A percentile compares a stretch with the other conserved stretches of the same genome.
Evolutionary conservation across 1,140 invertebrate genomes (phyloP).

Genomic region (Brachionus asplanchnoidis): DNA sequence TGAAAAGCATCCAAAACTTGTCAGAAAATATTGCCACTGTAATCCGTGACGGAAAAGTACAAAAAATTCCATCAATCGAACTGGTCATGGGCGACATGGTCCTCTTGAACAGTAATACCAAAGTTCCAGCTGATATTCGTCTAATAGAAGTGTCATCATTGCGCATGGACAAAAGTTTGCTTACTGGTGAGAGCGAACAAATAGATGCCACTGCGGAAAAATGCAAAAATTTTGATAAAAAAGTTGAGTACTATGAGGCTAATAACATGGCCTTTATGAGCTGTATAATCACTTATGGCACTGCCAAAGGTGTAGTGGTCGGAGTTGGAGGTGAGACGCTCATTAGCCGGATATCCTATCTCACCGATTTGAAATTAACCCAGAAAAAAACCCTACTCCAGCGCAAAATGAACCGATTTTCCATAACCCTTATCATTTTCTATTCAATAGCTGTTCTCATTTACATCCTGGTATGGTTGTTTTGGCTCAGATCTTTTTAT

Average conservation of each 20-base stretch:
- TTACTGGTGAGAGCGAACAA: slow-evolving; percentile 35
- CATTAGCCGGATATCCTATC: slow-evolving; percentile 95
- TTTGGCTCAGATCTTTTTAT: slow-evolving; percentile 70
- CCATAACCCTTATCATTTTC: slow-evolving; percentile 88
- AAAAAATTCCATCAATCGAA: slow-evolving; percentile 67
- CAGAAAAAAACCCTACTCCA: slow-evolving; percentile 90
- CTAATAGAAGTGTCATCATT: neutral
- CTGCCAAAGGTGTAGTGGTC: slow-evolving; percentile 87
- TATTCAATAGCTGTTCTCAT: slow-evolving; percentile 59
- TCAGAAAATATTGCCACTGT: slow-evolving; percentile 72
- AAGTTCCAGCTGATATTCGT: slow-evolving; percentile 39
- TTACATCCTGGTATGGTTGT: slow-evolving; percentile 78
- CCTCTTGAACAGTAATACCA: neutral
- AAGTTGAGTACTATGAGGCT: neutral
- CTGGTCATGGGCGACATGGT: slow-evolving; percentile 40
- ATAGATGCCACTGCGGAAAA: slow-evolving; percentile 3
- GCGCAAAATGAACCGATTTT: slow-evolving; percentile 90
- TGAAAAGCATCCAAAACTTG: slow-evolving; percentile 20
- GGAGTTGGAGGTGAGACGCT: slow-evolving; percentile 91
- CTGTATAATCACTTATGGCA: slow-evolving; percentile 89
- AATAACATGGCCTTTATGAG: slow-evolving; percentile 95
- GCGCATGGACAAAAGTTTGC: slow-evolving; percentile 4
- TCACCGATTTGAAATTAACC: slow-evolving; percentile 67
- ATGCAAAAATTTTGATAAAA: slow-evolving; percentile 50
- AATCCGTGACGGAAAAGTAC: slow-evolving; percentile 84